Percentiles rank a stretch among this genome's conserved stretches.
Conservation (phyloP, 1,140 invertebrate genomes). For the Sycophila sp. region DNA sequence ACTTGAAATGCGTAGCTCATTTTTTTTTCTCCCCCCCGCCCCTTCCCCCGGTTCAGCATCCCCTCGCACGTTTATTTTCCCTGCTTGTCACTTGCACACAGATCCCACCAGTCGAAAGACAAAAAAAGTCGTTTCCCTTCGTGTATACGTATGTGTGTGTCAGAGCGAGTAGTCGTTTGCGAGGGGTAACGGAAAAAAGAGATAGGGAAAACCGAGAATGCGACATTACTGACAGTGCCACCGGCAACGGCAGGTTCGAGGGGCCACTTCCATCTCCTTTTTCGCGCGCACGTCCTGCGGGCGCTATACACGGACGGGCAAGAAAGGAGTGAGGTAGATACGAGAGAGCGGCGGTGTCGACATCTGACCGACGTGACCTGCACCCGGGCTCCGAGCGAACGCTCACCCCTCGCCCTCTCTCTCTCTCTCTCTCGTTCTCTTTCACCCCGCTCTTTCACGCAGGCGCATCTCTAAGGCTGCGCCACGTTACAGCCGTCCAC, state of each 20-base stretch:
- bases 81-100: constrained; percentile 19
- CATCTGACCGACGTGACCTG: constrained; percentile 51
- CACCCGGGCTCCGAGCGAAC: constrained; percentile 34
- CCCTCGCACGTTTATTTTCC: neutral
- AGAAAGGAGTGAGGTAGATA: no score
- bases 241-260: no score
- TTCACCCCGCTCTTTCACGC: constrained; percentile 16
- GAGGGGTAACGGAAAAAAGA: neutral
- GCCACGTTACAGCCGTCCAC: neutral
- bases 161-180: no score
- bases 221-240: no score
- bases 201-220: neutral
- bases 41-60: no score
- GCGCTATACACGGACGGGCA: no score
- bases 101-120: neutral
- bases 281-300: no score
- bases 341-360: constrained; percentile 46
- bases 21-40: neutral
- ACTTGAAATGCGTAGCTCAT: neutral
- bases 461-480: neutral
- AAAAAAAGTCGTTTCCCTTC: no score
- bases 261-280: no score
- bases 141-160: no score
- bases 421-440: constrained; percentile 5
- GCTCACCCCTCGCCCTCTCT: constrained; percentile 22